Evolutionary conservation across 2,888 invertebrate species (phyloP), one percentile per base, ranked within the genome.

Genomic region (Tinea trinotella): DNA sequence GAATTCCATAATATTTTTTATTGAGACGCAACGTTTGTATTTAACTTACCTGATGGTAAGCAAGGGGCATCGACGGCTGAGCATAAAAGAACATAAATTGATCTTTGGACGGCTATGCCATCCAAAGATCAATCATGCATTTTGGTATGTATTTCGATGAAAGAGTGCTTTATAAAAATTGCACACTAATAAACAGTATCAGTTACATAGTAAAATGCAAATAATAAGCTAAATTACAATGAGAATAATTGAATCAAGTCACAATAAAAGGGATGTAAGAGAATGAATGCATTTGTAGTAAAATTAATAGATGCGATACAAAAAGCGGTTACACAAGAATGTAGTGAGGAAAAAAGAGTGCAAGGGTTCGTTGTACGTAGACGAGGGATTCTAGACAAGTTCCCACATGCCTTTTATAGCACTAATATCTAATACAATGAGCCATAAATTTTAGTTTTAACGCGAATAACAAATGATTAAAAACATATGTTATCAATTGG

Each of bases 361-460:
- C 66, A 64, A 66, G 67, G 71, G 81, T 80, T 80, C 82, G 79
- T 64, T 71, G 76, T 65, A 63, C 73, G 67, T 15, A 64, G 64
- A 64, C 66, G 58, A 61, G 64, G 60, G 64, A 59, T 66, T 52
- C 64, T 66, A 63, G 64, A 59, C 63, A 36, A 64, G 70, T 75
- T 77, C 76, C 70, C 75, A 76, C 72, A 70, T 65, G 64, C 66
- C 66, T 68, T 62, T 62, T 64, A 67, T 58, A 62, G 64, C 67
- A 73, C 72, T 44, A 72, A 67, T 64, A 66, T 58, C 59, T 61
- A 65, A 65, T 65, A 74, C 71, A 76, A 72, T 74, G 64, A 67
- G 67, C 64, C 71, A 71, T 72, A 68, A 67, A 62, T 65, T 65
- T 62, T 60, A 65, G 40, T 49, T 46, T 54, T 54, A 50, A 53